Base-by-base conservation (phyloP, 2,888 invertebrate species). In the Strigamia transsilvanica region DNA sequence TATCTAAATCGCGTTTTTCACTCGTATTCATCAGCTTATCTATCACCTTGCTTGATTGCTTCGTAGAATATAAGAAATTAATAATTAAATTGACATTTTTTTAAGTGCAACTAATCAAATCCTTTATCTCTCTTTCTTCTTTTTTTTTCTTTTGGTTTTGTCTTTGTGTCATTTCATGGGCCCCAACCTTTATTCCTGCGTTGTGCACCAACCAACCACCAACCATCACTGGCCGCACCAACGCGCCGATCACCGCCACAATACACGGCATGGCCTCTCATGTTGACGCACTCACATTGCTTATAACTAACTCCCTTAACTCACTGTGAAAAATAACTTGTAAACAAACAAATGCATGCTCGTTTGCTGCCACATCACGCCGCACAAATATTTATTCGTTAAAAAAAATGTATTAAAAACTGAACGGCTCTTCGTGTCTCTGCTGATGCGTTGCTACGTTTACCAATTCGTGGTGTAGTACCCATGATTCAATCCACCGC, bases 301-400 rank as follows among this genome's bases (percentile, higher is more conserved):
- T 82, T 82, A 82, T 79, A 90, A 91, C 92, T 27, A 38, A 38
- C 89, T 91, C 91, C 88, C 88, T 73, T 56, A 56, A 7, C 4
- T 56, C 56, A 56, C 56, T 46, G 18, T 56, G 56, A 56, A 56
- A 56, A 18, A 56, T 56, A 18, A 56, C 56, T 56, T 56, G 56
- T 56, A 56, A 56, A 56, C 56, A 56, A 56, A 18, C 56, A 56
- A 56, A 56, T 56, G 56, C 56, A 56, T 56, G 56, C 56, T 56
- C 56, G n/a, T 56, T 56, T 56, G 56, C 56, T 56, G 56, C 56
- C n/a, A 56, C 56, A 56, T 56, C 56, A 56, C 18, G 56, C 56
- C 56, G 56, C 56, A 56, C 56, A 56, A 56, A 56, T 56, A 18
- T 56, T 56, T 56, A 56, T 56, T 18, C 56, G 56, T 56, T 18